These are phyloP conservation scores for Mallateleia sp. DNA, from an alignment of 2,888 invertebrate species.

Conservation along the genomic window DNA sequence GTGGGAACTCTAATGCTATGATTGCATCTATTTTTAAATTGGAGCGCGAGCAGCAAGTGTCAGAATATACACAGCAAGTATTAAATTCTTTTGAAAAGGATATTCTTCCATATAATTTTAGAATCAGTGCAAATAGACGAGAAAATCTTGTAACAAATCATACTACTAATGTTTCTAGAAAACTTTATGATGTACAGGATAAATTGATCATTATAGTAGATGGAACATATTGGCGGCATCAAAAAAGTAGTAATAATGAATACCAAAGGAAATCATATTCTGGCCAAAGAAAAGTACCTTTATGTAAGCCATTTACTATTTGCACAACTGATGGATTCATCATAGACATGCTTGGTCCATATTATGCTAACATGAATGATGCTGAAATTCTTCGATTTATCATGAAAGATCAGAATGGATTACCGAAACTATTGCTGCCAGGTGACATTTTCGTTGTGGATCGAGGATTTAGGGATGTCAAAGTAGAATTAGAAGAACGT, in stretches of 20 bases:
- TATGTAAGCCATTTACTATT: constrained; percentile 70
- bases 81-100: constrained; percentile 70
- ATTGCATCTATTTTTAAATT: constrained; percentile 63
- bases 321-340: constrained; percentile 30
- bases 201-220: constrained; percentile 57
- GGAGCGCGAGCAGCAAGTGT: constrained; percentile 58
- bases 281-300: constrained; percentile 64
- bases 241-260: constrained; percentile 71
- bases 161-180: constrained; percentile 37
- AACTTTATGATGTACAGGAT: constrained; percentile 39
- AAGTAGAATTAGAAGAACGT: constrained; percentile 50
- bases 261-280: constrained; percentile 76
- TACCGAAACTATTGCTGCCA: constrained; percentile 6
- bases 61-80: too few relatives aligned
- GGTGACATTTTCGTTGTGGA: constrained; percentile 39
- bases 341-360: constrained; percentile 61
- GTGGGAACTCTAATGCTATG: constrained; percentile 73
- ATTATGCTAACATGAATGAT: constrained; percentile 58
- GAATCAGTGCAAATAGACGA: constrained; percentile 30
- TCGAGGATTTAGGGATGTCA: constrained; percentile 32
- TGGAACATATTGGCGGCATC: constrained; percentile 66
- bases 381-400: constrained; percentile 22
- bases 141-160: constrained; percentile 52
- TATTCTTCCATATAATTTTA: constrained; percentile 56
- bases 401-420: constrained; percentile 12